Evolutionary conservation across 2,797 vertebrate genomes (phyloP), one percentile per base, ranked within the genome.

Genomic region (Enteromius radiatus): DNA sequence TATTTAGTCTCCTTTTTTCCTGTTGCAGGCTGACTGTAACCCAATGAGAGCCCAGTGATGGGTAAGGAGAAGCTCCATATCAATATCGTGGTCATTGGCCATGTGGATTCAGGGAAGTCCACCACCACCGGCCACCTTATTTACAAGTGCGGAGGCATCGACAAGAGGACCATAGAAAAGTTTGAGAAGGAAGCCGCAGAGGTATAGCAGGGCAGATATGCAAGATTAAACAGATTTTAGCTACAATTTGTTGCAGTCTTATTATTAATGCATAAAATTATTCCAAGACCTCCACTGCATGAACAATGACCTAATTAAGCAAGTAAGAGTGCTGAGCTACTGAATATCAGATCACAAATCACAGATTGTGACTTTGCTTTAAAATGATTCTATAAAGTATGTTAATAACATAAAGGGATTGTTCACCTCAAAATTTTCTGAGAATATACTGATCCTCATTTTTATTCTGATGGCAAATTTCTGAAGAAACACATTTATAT

Each of bases 31-130:
- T 81, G 23, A n/a, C 69, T 83, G 77, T 74, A 83, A 83, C 68
- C 43, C 41, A 47, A 67, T 33, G 6, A 73, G 54, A 31, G 54
- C 84, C 45, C 87, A 78, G 81, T 82, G 84, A 99, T 99, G 98
- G 98, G 97, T 89, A 99, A 98, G 92, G 97, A 99, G 88, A 99
- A 99, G 93, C 95, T 96, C 63, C 98, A 99, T 84, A 98, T 99
- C 89, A 99, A 99, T 94, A 99, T 99, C 0, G 97, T 98, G 0
- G 97, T 99, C 88, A 99, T 98, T 21, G 97, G 98, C 84, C 98
- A 99, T 17, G 97, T 99, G 90, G 97, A 99, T 89, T 99, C 97
- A 0, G 98, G 97, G 86, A 99, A 99, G 92, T 99, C 98, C 85
- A 99, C 97, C 80, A 99, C 97, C 63, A 99, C 97, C 0, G 97